Evolutionary conservation across 2,113 vertebrate species (phyloP).

Genomic region (Haliaeetus leucogaster): DNA sequence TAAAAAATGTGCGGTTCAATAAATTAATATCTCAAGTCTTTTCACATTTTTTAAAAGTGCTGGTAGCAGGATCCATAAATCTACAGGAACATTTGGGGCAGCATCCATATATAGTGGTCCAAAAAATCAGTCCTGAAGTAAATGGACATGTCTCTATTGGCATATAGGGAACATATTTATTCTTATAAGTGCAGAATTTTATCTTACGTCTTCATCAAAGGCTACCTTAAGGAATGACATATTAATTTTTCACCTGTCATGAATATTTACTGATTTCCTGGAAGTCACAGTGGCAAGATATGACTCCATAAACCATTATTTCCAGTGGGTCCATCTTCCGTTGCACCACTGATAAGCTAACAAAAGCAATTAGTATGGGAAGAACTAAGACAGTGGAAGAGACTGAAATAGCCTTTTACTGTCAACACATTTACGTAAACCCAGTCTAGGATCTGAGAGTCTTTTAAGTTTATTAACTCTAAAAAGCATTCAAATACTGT

Average conservation of each 20-base stretch:
- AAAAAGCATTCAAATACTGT: background rate
- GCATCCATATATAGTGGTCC: background rate
- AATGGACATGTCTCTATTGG: background rate
- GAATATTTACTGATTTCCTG: slow-evolving; percentile 2
- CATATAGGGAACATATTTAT: background rate
- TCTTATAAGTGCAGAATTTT: background rate
- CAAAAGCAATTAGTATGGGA: background rate
- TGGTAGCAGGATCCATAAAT: slow-evolving; percentile 37
- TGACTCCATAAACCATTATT: slow-evolving; percentile 3
- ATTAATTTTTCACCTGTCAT: slow-evolving; percentile 49
- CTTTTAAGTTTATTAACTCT: background rate
- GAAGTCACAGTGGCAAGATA: background rate
- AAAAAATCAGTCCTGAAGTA: slow-evolving; percentile 2
- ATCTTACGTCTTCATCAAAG: background rate
- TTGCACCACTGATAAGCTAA: background rate
- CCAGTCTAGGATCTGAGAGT: background rate
- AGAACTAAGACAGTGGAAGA: background rate
- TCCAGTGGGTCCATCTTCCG: background rate
- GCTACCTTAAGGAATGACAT: background rate
- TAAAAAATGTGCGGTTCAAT: slow-evolving; percentile 12
- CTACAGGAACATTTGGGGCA: background rate
- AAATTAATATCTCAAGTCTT: slow-evolving; percentile 6
- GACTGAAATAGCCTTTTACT: background rate
- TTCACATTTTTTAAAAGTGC: slow-evolving; percentile 37
- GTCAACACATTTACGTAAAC: background rate